Percentiles rank a stretch among this genome's conserved stretches.
Conservation (phyloP, 2,797 vertebrate species). For the Paratrypauchen microcephalus region DNA sequence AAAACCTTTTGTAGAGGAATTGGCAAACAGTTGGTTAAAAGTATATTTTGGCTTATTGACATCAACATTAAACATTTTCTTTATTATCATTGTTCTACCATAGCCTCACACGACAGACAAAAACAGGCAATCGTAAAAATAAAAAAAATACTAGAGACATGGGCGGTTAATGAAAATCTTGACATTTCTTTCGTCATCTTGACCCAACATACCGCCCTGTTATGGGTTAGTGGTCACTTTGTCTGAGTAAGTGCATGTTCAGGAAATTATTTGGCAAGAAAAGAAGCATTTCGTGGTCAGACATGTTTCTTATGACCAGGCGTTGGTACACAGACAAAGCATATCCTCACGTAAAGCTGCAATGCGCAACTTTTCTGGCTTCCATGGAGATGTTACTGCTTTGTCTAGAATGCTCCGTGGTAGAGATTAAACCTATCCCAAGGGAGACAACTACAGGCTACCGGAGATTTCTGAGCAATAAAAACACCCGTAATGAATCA, state of each 20-base stretch:
- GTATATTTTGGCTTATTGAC: conserved; percentile 59
- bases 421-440: no score
- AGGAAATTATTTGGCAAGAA: conserved; percentile 10
- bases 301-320: conserved; percentile 5
- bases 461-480: no score
- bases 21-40: conserved; percentile 53
- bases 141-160: background rate
- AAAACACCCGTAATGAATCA: no score
- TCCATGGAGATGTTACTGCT: no score
- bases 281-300: conserved; percentile 12
- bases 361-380: no score
- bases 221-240: background rate
- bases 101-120: background rate
- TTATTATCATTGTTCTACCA: background rate
- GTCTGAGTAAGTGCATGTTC: background rate
- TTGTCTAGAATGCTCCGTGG: no score
- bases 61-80: conserved; percentile 19
- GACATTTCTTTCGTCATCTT: no score
- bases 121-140: background rate
- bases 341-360: background rate
- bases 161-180: no score
- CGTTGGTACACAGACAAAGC: conserved; percentile 12
- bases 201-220: no score
- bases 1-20: conserved; percentile 56
- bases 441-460: no score